Conservation (phyloP, 2,113 vertebrate genomes). For the Acrocephalus arundinaceus region DNA sequence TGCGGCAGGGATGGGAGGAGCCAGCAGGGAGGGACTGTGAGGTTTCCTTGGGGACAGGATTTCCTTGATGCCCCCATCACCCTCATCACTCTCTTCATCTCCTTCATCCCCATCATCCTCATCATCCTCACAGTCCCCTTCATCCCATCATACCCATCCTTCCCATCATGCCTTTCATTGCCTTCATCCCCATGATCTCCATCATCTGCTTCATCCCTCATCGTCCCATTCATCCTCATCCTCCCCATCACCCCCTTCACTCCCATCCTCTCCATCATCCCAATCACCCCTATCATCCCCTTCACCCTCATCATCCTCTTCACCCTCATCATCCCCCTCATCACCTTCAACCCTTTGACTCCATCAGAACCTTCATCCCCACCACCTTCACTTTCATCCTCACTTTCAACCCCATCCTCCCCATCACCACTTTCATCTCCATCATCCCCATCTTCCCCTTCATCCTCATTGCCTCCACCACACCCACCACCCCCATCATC, state of each 20-base stretch:
- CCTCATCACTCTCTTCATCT: background rate
- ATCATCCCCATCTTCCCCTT: background rate
- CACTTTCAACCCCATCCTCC: background rate
- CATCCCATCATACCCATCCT: too few relatives aligned
- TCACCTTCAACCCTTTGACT: background rate
- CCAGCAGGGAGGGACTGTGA: too few relatives aligned
- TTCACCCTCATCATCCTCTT: background rate
- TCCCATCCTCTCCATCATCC: background rate
- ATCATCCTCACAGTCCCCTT: too few relatives aligned
- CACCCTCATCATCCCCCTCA: background rate
- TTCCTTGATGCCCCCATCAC: fast-evolving
- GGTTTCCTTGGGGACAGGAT: background rate
- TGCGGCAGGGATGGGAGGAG: background rate
- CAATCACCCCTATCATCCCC: background rate
- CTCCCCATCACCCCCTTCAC: background rate
- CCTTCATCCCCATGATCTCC: too few relatives aligned
- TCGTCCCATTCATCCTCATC: background rate
- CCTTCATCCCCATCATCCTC: too few relatives aligned
- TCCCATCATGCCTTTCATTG: too few relatives aligned
- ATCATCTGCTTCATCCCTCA: too few relatives aligned
- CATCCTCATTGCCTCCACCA: background rate
- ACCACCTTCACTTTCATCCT: background rate
- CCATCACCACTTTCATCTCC: background rate
- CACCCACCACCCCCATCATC: too few relatives aligned
- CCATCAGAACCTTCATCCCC: background rate